Evolutionary conservation across 2,113 vertebrate genomes (phyloP), one percentile per base, ranked within the genome.

Genomic region (Percopsis transmontana): DNA sequence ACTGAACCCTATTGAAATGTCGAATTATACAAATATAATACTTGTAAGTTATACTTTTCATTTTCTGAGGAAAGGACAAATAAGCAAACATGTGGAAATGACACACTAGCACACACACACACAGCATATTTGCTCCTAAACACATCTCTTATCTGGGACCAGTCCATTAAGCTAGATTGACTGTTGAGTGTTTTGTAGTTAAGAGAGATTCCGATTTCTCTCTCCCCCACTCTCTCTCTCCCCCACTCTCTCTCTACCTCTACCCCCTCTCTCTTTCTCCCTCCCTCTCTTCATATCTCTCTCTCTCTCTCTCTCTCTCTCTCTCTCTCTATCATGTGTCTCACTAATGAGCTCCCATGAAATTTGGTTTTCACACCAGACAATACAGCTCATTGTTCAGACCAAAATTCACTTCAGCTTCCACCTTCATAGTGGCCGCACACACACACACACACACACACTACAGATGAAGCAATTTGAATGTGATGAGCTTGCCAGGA

Each of bases 261-360:
- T 14, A 11, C 42, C 12, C 16, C 42, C 12, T 14, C 47, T 8
- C 15, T 18, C 14, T 18, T 18, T 8, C 47, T 8, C 47, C 47
- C 2, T 18, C 42, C 3, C 42, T 15, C 3, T 15, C 47, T 8
- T 5, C 18, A 0, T 10, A n/a, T 2, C 48, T 20, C 14, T 9
- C 14, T 1, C 16, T n/a, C n/a, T 7, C 6, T 18, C 3, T 18
- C 18, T 5, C n/a, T 19, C 48, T 16, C 18, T 51, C n/a, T 19
- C 20, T 20, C 20, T 16, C 48, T 19, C 10, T 10, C 7, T 51
- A 48, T n/a, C 47, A 48, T 15, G 84, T 91, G 86, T 68, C 76
- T 81, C 85, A 81, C 90, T 94, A 94, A 96, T 95, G 92, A 94
- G 88, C 76, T 91, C 83, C 84, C 87, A 85, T 89, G 90, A 87